These are phyloP conservation scores for Ommatoiulus sabulosus DNA, from an alignment of 2,888 invertebrate species.

Conservation along the genomic window DNA sequence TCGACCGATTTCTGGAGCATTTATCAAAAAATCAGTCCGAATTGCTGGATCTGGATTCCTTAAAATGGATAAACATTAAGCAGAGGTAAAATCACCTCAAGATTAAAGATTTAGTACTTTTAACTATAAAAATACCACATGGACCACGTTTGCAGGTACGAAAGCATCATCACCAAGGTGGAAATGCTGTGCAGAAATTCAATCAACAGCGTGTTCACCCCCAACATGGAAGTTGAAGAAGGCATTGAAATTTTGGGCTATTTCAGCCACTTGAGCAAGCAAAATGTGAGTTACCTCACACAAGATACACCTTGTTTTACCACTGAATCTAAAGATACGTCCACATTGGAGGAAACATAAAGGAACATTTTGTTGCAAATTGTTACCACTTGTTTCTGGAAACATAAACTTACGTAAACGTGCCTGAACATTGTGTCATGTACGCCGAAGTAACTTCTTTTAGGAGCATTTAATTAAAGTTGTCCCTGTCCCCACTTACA, in stretches of 20 bases:
- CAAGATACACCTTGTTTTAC: not conserved
- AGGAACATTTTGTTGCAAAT: too few species aligned
- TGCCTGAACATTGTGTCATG: too few species aligned
- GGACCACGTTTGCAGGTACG: not conserved
- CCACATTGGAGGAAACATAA: too few species aligned
- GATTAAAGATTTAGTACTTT: too few species aligned
- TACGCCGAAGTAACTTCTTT: too few species aligned
- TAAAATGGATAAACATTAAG: not conserved
- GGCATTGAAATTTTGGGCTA: slow-evolving; percentile 1
- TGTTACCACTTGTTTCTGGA: too few species aligned
- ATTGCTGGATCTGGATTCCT: not conserved
- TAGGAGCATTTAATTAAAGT: too few species aligned
- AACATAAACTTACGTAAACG: too few species aligned
- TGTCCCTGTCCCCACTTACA: too few species aligned
- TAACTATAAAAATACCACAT: too few species aligned
- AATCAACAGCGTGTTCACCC: not conserved
- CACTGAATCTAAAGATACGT: too few species aligned
- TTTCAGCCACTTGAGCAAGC: slow-evolving; percentile 1
- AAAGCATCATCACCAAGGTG: not conserved
- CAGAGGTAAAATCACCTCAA: not conserved
- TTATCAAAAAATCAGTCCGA: slow-evolving; percentile 18
- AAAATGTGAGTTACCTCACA: not conserved
- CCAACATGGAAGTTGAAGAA: not conserved
- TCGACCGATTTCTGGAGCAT: not conserved
- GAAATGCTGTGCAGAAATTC: slow-evolving; percentile 19